Percentiles rank a stretch among this genome's conserved stretches.
Evolutionary conservation across 2,888 invertebrate genomes (phyloP).

Genomic region (Argyresthia albistria): DNA sequence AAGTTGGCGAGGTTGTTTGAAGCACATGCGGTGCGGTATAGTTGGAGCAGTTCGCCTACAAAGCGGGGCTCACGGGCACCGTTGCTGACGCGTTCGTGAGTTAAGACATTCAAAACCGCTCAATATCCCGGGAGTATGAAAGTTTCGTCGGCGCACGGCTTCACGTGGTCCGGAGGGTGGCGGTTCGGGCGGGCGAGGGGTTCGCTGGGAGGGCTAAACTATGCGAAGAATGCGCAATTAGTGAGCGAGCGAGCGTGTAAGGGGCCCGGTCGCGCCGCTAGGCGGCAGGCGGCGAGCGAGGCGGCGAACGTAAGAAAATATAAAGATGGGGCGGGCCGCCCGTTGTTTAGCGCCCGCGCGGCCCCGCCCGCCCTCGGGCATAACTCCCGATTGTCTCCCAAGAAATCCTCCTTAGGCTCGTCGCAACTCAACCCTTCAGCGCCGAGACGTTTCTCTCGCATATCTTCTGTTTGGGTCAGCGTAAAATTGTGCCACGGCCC

Average conservation of each 20-base stretch:
- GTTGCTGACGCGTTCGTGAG: slow-evolving; percentile 62
- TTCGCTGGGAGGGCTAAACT: slow-evolving; percentile 85
- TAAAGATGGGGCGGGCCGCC: slow-evolving; percentile 77
- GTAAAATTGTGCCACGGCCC: slow-evolving; percentile 55
- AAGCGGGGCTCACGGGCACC: slow-evolving; percentile 39
- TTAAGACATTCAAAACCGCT: slow-evolving; percentile 74
- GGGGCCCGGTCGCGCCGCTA: slow-evolving; percentile 73
- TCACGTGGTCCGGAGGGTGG: slow-evolving; percentile 62
- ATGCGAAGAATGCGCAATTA: slow-evolving; percentile 98
- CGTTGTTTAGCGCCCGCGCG: slow-evolving; percentile 62
- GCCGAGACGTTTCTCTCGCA: slow-evolving; percentile 56
- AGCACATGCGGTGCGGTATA: slow-evolving; percentile 33
- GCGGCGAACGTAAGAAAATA: slow-evolving; percentile 77
- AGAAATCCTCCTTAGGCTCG: slow-evolving; percentile 66
- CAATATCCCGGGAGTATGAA: slow-evolving; percentile 71
- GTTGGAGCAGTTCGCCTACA: slow-evolving; percentile 56
- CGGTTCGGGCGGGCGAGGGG: slow-evolving; percentile 59
- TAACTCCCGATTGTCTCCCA: slow-evolving; percentile 72
- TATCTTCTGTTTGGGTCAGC: slow-evolving; percentile 69
- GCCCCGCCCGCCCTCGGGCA: slow-evolving; percentile 65
- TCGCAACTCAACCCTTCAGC: slow-evolving; percentile 62
- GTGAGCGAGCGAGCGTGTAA: slow-evolving; percentile 84
- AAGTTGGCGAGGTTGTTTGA: slow-evolving; percentile 16
- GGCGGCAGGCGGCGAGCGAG: slow-evolving; percentile 34
- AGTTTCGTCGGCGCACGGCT: slow-evolving; percentile 70